Base-by-base conservation (phyloP, 2,113 vertebrate species). In the Scartelaos histophorus region DNA sequence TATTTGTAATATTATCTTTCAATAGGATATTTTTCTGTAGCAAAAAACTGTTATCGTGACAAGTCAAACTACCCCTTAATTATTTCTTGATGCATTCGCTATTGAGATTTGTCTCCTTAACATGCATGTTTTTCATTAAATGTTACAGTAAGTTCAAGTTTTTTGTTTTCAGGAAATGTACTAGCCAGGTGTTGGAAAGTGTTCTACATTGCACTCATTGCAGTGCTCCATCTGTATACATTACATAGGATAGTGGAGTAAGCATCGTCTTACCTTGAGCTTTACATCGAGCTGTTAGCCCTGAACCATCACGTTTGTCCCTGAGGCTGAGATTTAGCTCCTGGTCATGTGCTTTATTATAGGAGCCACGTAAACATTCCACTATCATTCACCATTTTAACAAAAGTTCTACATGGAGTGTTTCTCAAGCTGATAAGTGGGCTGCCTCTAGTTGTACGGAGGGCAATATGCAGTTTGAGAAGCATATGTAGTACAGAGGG, bases 281-380 rank as follows among this genome's bases (percentile, higher is more conserved):
- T 69, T 75, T 43, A 60, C 70, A 70, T 71, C 74, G 64, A 80
- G 19, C 38, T 69, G 70, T 79, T 76, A 76, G 78, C 22, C 29
- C 76, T 76, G 82, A 85, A 56, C 67, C 12, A 17, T 74, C 66
- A 47, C 78, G 6, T 73, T 70, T 73, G 56, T 21, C 66, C 71
- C 73, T 73, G 82, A 76, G 75, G 58, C 71, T 19, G 78, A 75
- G n/a, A 38, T 73, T 69, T 22, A 60, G 76, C 11, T 70, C 73
- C 80, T 69, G 70, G 13, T 68, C 38, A 38, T 5, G 24, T 0
- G 58, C 68, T 47, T 43, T 5, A 24, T 13, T 51, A 43, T 0
- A 67, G 19, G 51, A 54, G 51, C 19, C 51, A 65, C 70, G n/a
- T 62, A 17, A 49, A 21, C 43, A 11, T 47, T 2, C 7, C 21